Evolutionary conservation across 92 coral and sea anemone genomes (phyloP), one percentile per base, ranked within the genome.

Genomic region (Epizoanthus stellaris): DNA sequence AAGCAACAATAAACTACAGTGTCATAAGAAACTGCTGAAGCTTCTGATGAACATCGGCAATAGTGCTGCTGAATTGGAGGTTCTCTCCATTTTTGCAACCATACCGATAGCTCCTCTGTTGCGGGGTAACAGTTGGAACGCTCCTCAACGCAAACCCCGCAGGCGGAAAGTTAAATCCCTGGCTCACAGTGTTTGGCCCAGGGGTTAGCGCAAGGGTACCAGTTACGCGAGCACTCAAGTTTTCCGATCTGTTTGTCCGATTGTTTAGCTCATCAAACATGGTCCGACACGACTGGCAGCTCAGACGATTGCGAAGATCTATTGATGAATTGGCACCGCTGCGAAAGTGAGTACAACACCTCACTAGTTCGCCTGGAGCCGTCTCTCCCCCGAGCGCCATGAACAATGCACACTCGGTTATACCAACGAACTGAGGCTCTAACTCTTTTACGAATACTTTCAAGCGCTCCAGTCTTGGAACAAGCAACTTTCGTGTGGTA

Each of bases 391-490:
- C 79, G 17, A 45, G 34, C 79, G 36, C 57, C 16, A 43, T 1
- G 79, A 45, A 73, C 36, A 45, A 45, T 6, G 79, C 79, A 45
- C 79, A 73, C 36, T 73, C 79, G 38, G 61, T 54, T 45, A 73
- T 73, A 45, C 79, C 79, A 19, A 54, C 79, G n/a, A 73, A 73
- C 79, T 73, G 79, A n/a, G 79, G 79, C 13, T 73, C 16, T 19
- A 73, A 20, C 39, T 14, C 79, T n/a, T 73, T 43, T 8, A 72
- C 5, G 21, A 72, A 72, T 40, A 21, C 21, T 42, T 40, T 20
- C 36, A 72, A 20, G 34, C 59, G 16, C 21, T 52, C 36, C 77
- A 72, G 77, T 72, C 77, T 39, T 3, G 54, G 54, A n/a, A 43
- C 57, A 43, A 72, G 77, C 54, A 72, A 43, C 77, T 72, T 23